Conservation (phyloP, 1,140 invertebrate species). For the Batillaria attramentaria region DNA sequence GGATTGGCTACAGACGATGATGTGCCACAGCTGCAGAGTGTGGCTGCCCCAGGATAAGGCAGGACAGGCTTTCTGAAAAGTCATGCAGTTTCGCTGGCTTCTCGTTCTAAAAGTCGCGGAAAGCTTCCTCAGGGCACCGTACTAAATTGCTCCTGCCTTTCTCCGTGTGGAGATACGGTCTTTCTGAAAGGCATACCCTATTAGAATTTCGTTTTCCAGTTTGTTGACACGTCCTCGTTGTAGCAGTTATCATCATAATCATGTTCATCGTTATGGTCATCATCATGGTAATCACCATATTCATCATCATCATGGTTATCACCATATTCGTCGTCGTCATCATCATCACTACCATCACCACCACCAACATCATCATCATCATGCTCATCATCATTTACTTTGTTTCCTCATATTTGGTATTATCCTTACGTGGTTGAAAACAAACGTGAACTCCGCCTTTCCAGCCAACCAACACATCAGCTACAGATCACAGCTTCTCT, state of each 20-base stretch:
- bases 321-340: neutral
- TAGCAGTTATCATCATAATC: neutral
- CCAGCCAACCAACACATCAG: neutral
- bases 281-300: neutral
- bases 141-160: no score
- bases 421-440: neutral
- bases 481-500: neutral
- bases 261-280: neutral
- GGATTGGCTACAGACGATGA: no score
- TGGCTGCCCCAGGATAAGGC: no score
- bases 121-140: no score
- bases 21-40: no score
- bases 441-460: neutral
- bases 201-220: neutral
- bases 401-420: neutral
- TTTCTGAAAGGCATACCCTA: neutral
- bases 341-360: neutral
- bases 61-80: no score
- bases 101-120: no score
- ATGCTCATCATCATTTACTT: neutral
- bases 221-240: neutral
- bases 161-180: no score
- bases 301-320: neutral
- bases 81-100: no score
- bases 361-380: neutral